Base-by-base conservation (phyloP, 2,888 invertebrate species). In the Apotomis capreana region DNA sequence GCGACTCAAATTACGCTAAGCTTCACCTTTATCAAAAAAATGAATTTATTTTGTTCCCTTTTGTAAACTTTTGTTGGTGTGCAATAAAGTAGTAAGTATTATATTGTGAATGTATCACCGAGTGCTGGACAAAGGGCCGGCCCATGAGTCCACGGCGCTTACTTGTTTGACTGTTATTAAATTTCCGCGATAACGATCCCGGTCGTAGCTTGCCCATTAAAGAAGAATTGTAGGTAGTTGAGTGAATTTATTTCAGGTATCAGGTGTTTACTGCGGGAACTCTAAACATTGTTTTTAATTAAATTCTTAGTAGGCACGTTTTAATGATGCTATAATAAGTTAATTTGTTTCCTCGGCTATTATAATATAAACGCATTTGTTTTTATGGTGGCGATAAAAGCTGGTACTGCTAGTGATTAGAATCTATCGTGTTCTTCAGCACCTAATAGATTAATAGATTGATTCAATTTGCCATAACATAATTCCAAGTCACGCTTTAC, bases 151-250 rank as follows among this genome's bases (percentile, higher is more conserved):
- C 37, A 37, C 71, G 63, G 68, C 62, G 26, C 74, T 78, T 79
- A 80, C 83, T 82, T 84, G 84, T 83, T 83, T 81, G 79, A 81
- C 79, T 83, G 84, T 87, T 88, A 89, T 88, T 89, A 89, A 87
- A 87, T 87, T 88, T 87, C 79, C 80, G 82, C 81, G 86, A 88
- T 89, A 87, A 84, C 82, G 82, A 79, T 81, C 83, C 81, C 77
- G 76, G 80, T 78, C 79, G 80, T 79, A 77, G 77, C 79, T 81
- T 77, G 80, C 81, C 84, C 86, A 87, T 87, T 88, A 82, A 83
- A 86, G 84, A 87, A 87, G 88, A 87, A 85, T 85, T 83, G 86
- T 87, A 79, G 82, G 80, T 82, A 82, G 83, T 81, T 80, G 76
- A 74, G 79, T 80, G 78, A 83, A 88, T 87, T 86, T 87, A 88